A percentile compares a stretch with the other conserved stretches of the same genome.
These are phyloP conservation scores for Drosophila quadrilineata DNA, from an alignment of 1,140 invertebrate genomes.

Conservation along the genomic window DNA sequence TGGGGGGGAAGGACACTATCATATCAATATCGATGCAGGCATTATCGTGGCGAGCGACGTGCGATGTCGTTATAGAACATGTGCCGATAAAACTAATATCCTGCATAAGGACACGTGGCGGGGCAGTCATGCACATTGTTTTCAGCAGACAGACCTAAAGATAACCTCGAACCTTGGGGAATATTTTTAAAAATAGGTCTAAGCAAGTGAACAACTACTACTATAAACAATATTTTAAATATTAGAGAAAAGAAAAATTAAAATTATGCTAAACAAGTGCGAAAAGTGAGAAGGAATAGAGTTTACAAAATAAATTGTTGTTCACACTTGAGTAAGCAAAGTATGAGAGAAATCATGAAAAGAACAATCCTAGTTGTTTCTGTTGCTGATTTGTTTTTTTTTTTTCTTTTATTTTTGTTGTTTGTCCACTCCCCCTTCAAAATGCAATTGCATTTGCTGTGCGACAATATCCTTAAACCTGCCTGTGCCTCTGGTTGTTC, in stretches of 20 bases:
- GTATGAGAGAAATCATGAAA: too few relatives aligned
- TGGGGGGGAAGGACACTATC: not conserved
- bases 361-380: too few relatives aligned
- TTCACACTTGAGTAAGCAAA: slow-evolving; percentile 54
- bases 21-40: slow-evolving; percentile 14
- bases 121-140: slow-evolving; percentile 34
- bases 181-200: too few relatives aligned
- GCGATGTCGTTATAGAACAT: slow-evolving; percentile 41
- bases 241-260: too few relatives aligned
- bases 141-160: not conserved
- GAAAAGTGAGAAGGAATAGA: not conserved
- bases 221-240: too few relatives aligned
- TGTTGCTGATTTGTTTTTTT: too few relatives aligned
- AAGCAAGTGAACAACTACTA: slow-evolving; percentile 18
- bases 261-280: too few relatives aligned
- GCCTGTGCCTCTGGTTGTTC: not conserved
- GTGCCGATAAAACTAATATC: slow-evolving; percentile 76
- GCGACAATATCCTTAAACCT: slow-evolving; percentile 36
- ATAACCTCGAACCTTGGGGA: slow-evolving; percentile 14
- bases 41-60: slow-evolving; percentile 51
- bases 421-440: not conserved
- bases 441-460: slow-evolving; percentile 52
- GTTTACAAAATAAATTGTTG: too few relatives aligned
- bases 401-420: not conserved
- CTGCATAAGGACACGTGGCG: slow-evolving; percentile 66